These are phyloP conservation scores for Hypotaenidia okinawae DNA, from an alignment of 2,797 vertebrate genomes.

Conservation along the genomic window DNA sequence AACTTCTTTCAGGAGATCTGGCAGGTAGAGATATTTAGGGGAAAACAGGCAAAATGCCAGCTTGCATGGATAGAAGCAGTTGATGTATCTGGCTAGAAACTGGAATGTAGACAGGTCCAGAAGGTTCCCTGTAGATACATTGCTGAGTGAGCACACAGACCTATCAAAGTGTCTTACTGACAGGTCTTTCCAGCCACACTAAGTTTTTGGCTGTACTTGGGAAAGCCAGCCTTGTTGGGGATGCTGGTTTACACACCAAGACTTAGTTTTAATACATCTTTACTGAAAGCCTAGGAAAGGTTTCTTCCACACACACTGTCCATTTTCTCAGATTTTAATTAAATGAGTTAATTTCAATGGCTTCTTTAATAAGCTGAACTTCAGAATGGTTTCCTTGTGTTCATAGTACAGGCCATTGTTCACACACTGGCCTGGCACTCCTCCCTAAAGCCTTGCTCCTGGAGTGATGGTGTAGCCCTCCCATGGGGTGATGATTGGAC, in stretches of 20 bases:
- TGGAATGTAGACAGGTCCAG: not conserved
- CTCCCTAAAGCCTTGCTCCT: not conserved
- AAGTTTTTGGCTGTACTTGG: not conserved
- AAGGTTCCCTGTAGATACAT: not conserved
- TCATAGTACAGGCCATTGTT: constrained; percentile 2
- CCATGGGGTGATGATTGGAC: not conserved
- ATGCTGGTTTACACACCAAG: not conserved
- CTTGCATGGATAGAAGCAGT: not conserved
- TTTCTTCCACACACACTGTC: not conserved
- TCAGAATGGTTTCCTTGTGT: constrained; percentile 41
- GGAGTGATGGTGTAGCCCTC: not conserved
- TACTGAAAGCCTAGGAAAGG: not conserved
- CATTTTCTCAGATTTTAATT: not conserved
- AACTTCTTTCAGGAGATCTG: not conserved
- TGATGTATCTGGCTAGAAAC: not conserved
- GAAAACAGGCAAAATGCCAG: not conserved
- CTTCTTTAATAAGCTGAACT: constrained; percentile 13
- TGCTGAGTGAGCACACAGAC: not conserved
- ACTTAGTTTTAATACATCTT: not conserved
- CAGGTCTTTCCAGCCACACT: not conserved
- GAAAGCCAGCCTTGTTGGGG: not conserved
- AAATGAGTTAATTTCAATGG: not conserved
- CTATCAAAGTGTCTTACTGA: not conserved
- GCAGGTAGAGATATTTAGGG: not conserved
- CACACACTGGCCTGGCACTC: not conserved